Conservation (phyloP, 2,888 invertebrate genomes). For the Drosophila hamatofila region DNA sequence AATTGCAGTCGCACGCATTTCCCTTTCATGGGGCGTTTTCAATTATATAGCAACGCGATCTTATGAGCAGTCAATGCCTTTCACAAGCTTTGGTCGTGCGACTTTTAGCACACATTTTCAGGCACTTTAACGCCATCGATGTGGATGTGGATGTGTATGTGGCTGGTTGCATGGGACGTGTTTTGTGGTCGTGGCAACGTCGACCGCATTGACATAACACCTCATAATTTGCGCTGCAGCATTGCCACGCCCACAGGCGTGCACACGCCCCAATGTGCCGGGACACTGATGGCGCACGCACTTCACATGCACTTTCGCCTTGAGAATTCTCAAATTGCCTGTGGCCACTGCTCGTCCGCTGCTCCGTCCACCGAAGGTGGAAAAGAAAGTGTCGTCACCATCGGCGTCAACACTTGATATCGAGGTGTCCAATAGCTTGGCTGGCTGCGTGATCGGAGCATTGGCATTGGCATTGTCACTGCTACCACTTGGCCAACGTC, state of each 20-base stretch:
- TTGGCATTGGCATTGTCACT: conserved; percentile 64
- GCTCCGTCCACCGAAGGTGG: conserved; percentile 27
- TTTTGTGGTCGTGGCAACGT: conserved; percentile 31
- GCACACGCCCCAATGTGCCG: conserved; percentile 41
- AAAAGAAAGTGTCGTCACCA: conserved; percentile 78
- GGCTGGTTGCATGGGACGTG: conserved; percentile 19
- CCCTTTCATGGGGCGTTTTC: conserved; percentile 68
- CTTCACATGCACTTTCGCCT: conserved; percentile 69
- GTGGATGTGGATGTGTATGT: conserved; percentile 3
- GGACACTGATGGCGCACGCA: conserved; percentile 48
- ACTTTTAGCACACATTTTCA: conserved; percentile 75
- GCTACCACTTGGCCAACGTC: conserved; percentile 43
- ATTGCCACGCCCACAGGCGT: conserved; percentile 67
- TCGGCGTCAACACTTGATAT: conserved; percentile 59
- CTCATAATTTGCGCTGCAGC: conserved; percentile 77
- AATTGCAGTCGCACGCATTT: conserved; percentile 53
- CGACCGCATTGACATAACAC: conserved; percentile 76
- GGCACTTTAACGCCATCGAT: conserved; percentile 68
- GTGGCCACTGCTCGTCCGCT: conserved; percentile 14
- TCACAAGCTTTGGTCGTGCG: conserved; percentile 75
- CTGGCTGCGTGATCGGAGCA: conserved; percentile 11
- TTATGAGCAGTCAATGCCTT: conserved; percentile 57
- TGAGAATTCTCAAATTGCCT: conserved; percentile 79
- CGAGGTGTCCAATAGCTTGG: conserved; percentile 8
- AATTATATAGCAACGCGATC: conserved; percentile 66